Conservation (phyloP, 2,888 invertebrate species). For the Rhyacophila evoluta region DNA sequence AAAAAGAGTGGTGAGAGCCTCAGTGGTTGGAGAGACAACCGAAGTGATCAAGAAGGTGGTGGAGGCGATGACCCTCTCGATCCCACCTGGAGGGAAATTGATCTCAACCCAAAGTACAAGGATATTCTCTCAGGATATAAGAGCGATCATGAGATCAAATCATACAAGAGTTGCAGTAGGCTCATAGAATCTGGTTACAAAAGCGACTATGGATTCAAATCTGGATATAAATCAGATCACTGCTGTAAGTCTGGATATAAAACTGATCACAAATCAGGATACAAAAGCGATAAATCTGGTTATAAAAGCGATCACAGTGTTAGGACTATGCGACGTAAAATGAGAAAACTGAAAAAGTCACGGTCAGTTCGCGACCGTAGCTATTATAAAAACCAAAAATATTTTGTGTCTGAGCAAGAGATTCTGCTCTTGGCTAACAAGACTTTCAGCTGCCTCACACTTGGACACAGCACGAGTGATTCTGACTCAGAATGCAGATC, state of each 20-base stretch:
- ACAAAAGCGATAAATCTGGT: slow-evolving; percentile 71
- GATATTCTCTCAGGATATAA: slow-evolving; percentile 73
- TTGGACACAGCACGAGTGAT: slow-evolving; percentile 71
- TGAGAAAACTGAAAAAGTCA: slow-evolving; percentile 68
- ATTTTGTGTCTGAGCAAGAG: slow-evolving; percentile 72
- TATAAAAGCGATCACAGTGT: slow-evolving; percentile 71
- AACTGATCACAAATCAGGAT: slow-evolving; percentile 71
- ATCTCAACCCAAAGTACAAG: slow-evolving; percentile 74
- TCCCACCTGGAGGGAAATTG: slow-evolving; percentile 75
- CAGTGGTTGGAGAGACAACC: slow-evolving; percentile 66
- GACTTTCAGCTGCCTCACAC: slow-evolving; percentile 68
- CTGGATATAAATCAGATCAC: slow-evolving; percentile 67
- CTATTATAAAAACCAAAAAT: slow-evolving; percentile 70
- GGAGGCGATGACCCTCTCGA: slow-evolving; percentile 71
- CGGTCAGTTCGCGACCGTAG: slow-evolving; percentile 68
- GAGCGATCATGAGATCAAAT: slow-evolving; percentile 71
- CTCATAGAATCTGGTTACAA: slow-evolving; percentile 72
- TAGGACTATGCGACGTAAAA: slow-evolving; percentile 66
- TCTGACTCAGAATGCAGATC: slow-evolving; percentile 67
- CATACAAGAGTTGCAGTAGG: slow-evolving; percentile 68
- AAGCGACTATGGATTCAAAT: slow-evolving; percentile 72
- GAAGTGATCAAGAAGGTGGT: slow-evolving; percentile 67
- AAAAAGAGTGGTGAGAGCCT: slow-evolving; percentile 64
- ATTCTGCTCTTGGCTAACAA: slow-evolving; percentile 70
- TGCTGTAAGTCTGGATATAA: slow-evolving; percentile 71